phyloP scores from a whole-genome alignment of 2,888 invertebrate genomes.

The Vanessa cardui region DNA sequence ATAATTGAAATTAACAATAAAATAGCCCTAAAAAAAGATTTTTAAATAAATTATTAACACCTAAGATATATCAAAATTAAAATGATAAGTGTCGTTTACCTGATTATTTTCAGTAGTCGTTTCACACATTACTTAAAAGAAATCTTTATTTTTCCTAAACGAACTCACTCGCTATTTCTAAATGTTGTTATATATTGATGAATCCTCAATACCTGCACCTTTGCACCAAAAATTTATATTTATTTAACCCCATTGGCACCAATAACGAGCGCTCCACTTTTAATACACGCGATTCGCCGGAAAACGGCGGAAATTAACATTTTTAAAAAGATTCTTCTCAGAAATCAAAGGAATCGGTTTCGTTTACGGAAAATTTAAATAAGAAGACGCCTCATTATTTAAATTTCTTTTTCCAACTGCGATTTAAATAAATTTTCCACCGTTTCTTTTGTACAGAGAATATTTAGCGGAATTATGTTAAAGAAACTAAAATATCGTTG shows the following conservation, averaged over 20 bases:
- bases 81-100: slow-evolving; percentile 20
- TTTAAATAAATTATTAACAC: too few species aligned
- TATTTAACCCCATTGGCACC: slow-evolving; percentile 48
- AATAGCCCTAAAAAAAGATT: too few species aligned
- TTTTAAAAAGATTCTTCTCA: slow-evolving; percentile 44
- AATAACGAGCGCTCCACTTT: slow-evolving; percentile 47
- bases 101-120: slow-evolving; percentile 40
- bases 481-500: too few species aligned
- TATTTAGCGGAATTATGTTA: neutral
- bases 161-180: slow-evolving; percentile 6
- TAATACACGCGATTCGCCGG: slow-evolving; percentile 42
- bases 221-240: slow-evolving; percentile 33
- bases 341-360: slow-evolving; percentile 36
- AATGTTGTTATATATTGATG: neutral
- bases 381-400: slow-evolving; percentile 17
- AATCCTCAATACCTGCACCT: slow-evolving; percentile 15
- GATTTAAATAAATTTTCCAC: neutral
- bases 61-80: neutral
- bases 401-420: slow-evolving; percentile 11
- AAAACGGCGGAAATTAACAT: slow-evolving; percentile 44
- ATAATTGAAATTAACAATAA: too few species aligned
- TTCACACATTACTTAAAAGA: slow-evolving; percentile 44
- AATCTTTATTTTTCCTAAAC: slow-evolving; percentile 5
- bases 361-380: slow-evolving; percentile 18
- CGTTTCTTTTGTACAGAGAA: neutral